phyloP scores from a whole-genome alignment of 2,888 invertebrate genomes.

The Allygus modestus region DNA sequence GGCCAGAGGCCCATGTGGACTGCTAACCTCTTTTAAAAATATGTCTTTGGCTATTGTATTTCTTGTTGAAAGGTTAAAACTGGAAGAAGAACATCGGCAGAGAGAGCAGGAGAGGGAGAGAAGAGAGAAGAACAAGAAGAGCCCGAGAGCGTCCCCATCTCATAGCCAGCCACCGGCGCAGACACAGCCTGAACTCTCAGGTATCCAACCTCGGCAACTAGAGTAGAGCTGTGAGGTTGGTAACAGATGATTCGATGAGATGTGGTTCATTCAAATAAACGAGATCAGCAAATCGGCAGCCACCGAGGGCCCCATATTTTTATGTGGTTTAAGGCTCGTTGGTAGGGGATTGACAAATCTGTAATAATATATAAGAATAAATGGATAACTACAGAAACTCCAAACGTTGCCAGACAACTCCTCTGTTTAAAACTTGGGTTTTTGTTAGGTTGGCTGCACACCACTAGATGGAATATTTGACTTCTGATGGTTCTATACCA shows the following conservation, averaged over 20 bases:
- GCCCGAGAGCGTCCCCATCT: conserved; percentile 67
- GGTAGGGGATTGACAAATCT: neutral
- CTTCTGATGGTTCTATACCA: too few species aligned
- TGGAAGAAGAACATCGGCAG: conserved; percentile 84
- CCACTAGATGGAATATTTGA: too few species aligned
- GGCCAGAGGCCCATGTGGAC: too few species aligned
- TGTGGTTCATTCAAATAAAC: neutral
- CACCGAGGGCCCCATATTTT: conserved; percentile 5
- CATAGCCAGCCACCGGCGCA: conserved; percentile 61
- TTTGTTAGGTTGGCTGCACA: too few species aligned
- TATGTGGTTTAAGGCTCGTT: conserved; percentile 12
- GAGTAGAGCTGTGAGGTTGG: conserved; percentile 33
- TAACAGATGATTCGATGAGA: neutral
- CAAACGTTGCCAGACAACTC: neutral
- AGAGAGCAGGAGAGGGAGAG: conserved; percentile 76
- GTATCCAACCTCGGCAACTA: conserved; percentile 62
- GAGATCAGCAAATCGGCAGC: conserved; percentile 4
- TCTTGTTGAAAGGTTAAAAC: conserved; percentile 83
- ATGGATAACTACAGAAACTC: too few species aligned
- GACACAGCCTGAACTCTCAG: conserved; percentile 64
- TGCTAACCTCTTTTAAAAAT: too few species aligned
- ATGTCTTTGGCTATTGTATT: too few species aligned
- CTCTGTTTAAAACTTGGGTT: too few species aligned
- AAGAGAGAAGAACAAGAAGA: conserved; percentile 68
- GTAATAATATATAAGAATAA: too few species aligned